phyloP scores from a whole-genome alignment of 2,113 vertebrate genomes.

The Oncorhynchus kisutch region DNA sequence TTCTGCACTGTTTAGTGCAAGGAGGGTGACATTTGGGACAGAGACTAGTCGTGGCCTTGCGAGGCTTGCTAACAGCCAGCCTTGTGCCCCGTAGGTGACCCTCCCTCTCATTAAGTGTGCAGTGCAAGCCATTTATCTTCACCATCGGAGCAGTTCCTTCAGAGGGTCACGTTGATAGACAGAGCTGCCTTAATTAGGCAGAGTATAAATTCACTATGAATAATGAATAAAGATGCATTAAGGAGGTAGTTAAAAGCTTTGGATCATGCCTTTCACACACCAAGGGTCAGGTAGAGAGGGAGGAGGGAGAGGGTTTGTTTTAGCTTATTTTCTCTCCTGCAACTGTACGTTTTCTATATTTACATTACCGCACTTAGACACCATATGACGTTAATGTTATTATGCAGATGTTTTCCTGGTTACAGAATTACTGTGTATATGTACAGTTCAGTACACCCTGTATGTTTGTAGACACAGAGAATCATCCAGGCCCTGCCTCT shows the following conservation, averaged over 20 bases:
- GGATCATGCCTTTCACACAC: slow-evolving; percentile 27
- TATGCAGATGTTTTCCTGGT: neutral
- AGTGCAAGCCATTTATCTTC: slow-evolving; percentile 50
- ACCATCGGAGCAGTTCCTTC: slow-evolving; percentile 35
- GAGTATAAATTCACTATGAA: slow-evolving; percentile 59
- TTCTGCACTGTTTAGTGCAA: no score
- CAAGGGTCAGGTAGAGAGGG: slow-evolving; percentile 5
- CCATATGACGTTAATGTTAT: no score
- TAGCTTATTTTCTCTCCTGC: neutral
- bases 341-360: neutral
- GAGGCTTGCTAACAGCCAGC: slow-evolving; percentile 35
- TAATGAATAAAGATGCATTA: slow-evolving; percentile 57
- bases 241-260: slow-evolving; percentile 42
- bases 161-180: slow-evolving; percentile 40
- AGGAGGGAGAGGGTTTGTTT: neutral
- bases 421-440: neutral
- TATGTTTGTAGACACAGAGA: neutral
- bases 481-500: slow-evolving; percentile 9
- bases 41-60: neutral
- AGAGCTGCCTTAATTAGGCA: slow-evolving; percentile 49
- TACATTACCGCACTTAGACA: no score
- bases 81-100: slow-evolving; percentile 43
- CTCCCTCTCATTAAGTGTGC: slow-evolving; percentile 50
- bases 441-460: neutral
- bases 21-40: no score